Evolutionary conservation across 2,888 invertebrate species (phyloP), one percentile per base, ranked within the genome.

Genomic region (Lysandra coridon): DNA sequence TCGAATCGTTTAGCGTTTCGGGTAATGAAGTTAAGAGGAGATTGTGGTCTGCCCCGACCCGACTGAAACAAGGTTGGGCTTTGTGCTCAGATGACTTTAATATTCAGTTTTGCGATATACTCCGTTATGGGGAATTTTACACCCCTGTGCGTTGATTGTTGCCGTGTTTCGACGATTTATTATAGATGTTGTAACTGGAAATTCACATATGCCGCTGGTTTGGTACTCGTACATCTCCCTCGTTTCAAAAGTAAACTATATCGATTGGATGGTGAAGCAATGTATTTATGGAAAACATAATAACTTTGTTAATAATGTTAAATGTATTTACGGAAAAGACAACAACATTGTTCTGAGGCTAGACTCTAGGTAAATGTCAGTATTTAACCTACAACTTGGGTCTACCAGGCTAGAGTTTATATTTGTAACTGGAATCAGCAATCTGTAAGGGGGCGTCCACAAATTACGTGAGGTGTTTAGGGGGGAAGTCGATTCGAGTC

Each of bases 11-110:
- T 91, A 92, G 92, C 92, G 89, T 92, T 92, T 92, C 91, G 87
- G 88, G 87, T 93, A 94, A 94, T 91, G 91, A 92, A 93, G 93
- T 93, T 94, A 92, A 91, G 87, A 89, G 86, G 89, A 90, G 92
- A 92, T 93, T 94, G 91, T 88, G 88, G 88, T 84, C 83, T 82
- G 85, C 84, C 82, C 83, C 82, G 84, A 85, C 86, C 89, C 87
- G 87, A 86, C 84, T 84, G 83, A 86, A 86, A 85, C 87, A 84
- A 83, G 84, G 84, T 84, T 84, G 84, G 82, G 81, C 84, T 86
- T 83, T 86, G 85, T 84, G 85, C 81, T 75, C 79, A 80, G 82
- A 82, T 79, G 80, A 83, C 81, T 82, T 80, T 82, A 78, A 81
- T 82, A 80, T 80, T 80, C 80, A 60, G 78, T 79, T 78, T 80